phyloP scores from a whole-genome alignment of 2,113 vertebrate species.

The Plestiodon gilberti region DNA sequence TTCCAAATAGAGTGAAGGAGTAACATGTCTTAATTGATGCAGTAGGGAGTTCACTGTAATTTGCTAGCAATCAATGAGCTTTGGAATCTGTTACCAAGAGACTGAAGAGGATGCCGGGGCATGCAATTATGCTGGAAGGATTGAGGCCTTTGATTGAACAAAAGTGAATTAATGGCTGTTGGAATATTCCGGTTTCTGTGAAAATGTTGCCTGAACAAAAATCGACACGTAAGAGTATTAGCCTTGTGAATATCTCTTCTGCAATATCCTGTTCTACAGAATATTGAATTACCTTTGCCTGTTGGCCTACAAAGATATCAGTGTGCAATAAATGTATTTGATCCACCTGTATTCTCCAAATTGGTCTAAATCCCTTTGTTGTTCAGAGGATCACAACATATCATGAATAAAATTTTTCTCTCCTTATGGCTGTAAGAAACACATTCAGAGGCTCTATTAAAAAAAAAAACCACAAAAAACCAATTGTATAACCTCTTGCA shows the following conservation, averaged over 20 bases:
- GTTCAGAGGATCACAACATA: conserved; percentile 45
- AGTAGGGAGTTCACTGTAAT: not conserved
- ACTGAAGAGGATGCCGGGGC: not conserved
- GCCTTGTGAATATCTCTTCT: conserved; percentile 4
- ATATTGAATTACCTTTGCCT: conserved; percentile 55
- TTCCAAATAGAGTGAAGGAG: conserved; percentile 23
- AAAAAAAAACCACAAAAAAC: conserved; percentile 27
- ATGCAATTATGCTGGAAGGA: not conserved
- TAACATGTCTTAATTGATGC: not conserved
- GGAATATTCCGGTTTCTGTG: not conserved
- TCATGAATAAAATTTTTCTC: conserved; percentile 63
- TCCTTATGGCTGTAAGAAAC: conserved; percentile 56
- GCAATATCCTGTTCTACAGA: conserved; percentile 40
- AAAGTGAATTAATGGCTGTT: not conserved
- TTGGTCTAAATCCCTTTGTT: conserved; percentile 59
- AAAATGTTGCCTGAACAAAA: conserved; percentile 23
- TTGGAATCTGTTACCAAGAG: not conserved
- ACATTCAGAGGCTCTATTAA: conserved; percentile 44
- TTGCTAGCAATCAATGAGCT: conserved; percentile 14
- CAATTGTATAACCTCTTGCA: conserved; percentile 73
- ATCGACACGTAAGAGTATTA: conserved; percentile 37
- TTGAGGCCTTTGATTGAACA: not conserved
- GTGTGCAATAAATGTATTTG: conserved; percentile 46
- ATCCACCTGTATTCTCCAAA: conserved; percentile 45
- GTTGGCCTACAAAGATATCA: conserved; percentile 45